Evolutionary conservation across 2,797 vertebrate genomes (phyloP), one percentile per base, ranked within the genome.

Genomic region (Coranthus polyacanthus): DNA sequence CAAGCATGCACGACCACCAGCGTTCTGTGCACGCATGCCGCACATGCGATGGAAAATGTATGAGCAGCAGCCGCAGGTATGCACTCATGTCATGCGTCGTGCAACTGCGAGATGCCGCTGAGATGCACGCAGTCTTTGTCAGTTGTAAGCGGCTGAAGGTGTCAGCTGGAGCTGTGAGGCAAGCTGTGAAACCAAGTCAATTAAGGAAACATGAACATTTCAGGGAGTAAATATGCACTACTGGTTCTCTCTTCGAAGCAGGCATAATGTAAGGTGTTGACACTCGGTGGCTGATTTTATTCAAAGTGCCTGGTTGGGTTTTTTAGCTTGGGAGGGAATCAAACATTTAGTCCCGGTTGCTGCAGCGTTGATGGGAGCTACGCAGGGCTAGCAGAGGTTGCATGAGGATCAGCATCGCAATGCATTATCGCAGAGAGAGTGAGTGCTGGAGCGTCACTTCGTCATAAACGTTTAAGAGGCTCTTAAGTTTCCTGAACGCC

Each of bases 401-500:
- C 47, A 54, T 26, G 56, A 79, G 71, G 71, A 81, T 76, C 74
- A 58, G 53, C 15, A 26, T 37, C 53, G 6, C 36, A 67, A 70
- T 55, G 61, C 81, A 44, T 67, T 62, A 59, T 85, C 73, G 80
- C 56, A 74, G 64, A 77, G 45, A 53, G 63, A 65, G 65, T 55
- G 52, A 74, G 63, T 47, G 68, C 61, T 61, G 32, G 58, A 41
- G n/a, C 79, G 76, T 60, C 75, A 72, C 79, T 80, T 70, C 69
- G 62, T 72, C 61, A 79, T 83, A 71, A 83, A 82, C 82, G 72
- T 85, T 81, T 78, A 72, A 89, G 72, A 67, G 51, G 58, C 53
- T 82, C 69, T 66, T 67, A 63, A 56, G 67, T 61, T 75, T 74
- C 52, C 56, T 36, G 22, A 73, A 66, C 46, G 70, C 18, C 50